These are phyloP conservation scores for Ceratina australensis DNA, from an alignment of 1,140 invertebrate genomes.

Conservation along the genomic window DNA sequence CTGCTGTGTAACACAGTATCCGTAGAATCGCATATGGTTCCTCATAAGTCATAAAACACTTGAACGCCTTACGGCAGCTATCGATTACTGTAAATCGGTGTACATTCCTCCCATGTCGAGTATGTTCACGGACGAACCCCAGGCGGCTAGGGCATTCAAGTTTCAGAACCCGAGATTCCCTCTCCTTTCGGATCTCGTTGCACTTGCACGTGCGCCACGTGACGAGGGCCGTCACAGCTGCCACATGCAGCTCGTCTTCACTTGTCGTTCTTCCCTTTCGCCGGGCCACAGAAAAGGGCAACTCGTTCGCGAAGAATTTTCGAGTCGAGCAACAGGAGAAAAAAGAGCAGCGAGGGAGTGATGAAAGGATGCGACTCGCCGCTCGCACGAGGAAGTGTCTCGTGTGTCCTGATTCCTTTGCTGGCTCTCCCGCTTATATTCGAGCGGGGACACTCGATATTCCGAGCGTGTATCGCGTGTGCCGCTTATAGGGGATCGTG, in stretches of 20 bases:
- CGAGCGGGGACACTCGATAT: conserved; percentile 71
- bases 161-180: conserved; percentile 34
- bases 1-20: too few species aligned
- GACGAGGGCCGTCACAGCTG: conserved; percentile 66
- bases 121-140: background rate
- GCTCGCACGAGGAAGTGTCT: conserved; percentile 70
- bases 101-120: background rate
- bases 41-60: too few species aligned
- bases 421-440: conserved; percentile 45
- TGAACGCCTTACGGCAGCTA: background rate
- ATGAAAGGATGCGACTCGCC: conserved; percentile 62
- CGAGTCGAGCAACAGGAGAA: conserved; percentile 12
- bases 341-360: conserved; percentile 47
- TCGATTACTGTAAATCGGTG: background rate
- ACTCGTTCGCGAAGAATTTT: conserved; percentile 22
- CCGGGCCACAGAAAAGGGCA: conserved; percentile 8
- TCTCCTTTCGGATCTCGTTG: conserved; percentile 37
- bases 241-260: conserved; percentile 49
- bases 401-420: conserved; percentile 72
- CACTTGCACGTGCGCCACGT: conserved; percentile 62
- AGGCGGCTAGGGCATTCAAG: background rate
- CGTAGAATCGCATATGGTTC: too few species aligned
- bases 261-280: background rate
- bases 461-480: conserved; percentile 75
- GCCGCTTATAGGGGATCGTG: conserved; percentile 64